Conservation (phyloP, 1,140 invertebrate genomes). For the Heliconius hewitsoni region DNA sequence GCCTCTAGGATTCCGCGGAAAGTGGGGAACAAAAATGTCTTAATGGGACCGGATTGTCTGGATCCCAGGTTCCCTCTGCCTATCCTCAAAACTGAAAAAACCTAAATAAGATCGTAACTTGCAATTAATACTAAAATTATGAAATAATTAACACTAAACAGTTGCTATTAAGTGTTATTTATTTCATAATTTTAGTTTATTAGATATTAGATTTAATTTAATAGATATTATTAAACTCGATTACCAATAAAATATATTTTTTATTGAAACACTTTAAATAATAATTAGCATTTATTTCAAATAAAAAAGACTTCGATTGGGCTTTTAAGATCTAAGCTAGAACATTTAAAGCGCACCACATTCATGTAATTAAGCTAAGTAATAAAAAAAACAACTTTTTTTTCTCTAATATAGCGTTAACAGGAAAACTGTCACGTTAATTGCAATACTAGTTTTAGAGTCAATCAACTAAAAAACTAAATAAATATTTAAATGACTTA, state of each 20-base stretch:
- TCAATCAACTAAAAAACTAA: not conserved
- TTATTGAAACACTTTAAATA: not conserved
- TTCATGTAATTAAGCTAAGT: not conserved
- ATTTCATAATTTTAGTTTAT: too few species aligned
- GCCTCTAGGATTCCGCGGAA: too few species aligned
- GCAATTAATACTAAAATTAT: too few species aligned
- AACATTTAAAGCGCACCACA: not conserved
- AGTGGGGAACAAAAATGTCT: too few species aligned
- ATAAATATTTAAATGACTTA: conserved; percentile 5
- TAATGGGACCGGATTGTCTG: too few species aligned
- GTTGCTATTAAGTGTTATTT: too few species aligned
- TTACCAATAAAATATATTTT: not conserved
- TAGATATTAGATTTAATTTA: too few species aligned
- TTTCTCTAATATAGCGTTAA: not conserved
- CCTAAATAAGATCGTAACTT: too few species aligned
- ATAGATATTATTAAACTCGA: too few species aligned
- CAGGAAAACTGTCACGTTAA: conserved; percentile 7
- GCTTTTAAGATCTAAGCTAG: not conserved
- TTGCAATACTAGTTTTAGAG: conserved; percentile 7
- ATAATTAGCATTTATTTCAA: not conserved
- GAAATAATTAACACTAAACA: too few species aligned
- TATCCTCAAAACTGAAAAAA: too few species aligned
- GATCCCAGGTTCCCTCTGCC: too few species aligned
- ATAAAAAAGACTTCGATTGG: not conserved
- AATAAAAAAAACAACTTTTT: conserved; percentile 10